Conservation (phyloP, 2,888 invertebrate genomes). For the Drosophila rellima region DNA sequence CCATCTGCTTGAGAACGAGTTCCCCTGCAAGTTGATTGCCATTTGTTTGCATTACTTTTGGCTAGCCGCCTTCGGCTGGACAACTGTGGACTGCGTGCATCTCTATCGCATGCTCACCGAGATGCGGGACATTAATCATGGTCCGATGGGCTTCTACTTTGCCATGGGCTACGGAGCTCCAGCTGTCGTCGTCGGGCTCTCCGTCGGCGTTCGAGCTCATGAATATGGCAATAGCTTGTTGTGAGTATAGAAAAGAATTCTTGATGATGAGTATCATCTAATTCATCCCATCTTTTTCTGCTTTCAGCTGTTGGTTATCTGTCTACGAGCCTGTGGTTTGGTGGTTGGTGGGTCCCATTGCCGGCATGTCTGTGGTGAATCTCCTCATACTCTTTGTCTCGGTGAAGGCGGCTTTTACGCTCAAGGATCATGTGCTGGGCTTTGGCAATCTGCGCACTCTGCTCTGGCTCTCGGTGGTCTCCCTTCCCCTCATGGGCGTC, state of each 20-base stretch:
- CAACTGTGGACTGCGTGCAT: constrained; percentile 96
- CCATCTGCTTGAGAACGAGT: constrained; percentile 93
- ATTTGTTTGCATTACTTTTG: constrained; percentile 97
- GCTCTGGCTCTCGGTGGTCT: constrained; percentile 94
- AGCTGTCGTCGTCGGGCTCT: constrained; percentile 95
- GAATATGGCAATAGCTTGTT: constrained; percentile 97
- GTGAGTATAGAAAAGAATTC: constrained; percentile 88
- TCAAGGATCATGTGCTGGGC: constrained; percentile 95
- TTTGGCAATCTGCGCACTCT: constrained; percentile 94
- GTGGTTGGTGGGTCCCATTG: constrained; percentile 97
- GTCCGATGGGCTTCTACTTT: constrained; percentile 96
- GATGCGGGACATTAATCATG: constrained; percentile 98
- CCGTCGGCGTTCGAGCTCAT: constrained; percentile 96
- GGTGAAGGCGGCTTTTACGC: constrained; percentile 95
- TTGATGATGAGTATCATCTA: too few species aligned
- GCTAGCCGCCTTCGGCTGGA: constrained; percentile 96
- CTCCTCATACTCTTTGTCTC: constrained; percentile 93
- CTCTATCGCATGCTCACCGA: constrained; percentile 97
- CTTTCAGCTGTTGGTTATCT: constrained; percentile 95
- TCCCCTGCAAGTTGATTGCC: constrained; percentile 94
- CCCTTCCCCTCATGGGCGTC: constrained; percentile 93
- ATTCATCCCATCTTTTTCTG: background rate
- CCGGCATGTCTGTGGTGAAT: constrained; percentile 91
- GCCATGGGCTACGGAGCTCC: constrained; percentile 97
- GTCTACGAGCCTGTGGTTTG: constrained; percentile 97